Conservation (phyloP, 2,888 invertebrate genomes). For the Ryuthela nishihirai region DNA sequence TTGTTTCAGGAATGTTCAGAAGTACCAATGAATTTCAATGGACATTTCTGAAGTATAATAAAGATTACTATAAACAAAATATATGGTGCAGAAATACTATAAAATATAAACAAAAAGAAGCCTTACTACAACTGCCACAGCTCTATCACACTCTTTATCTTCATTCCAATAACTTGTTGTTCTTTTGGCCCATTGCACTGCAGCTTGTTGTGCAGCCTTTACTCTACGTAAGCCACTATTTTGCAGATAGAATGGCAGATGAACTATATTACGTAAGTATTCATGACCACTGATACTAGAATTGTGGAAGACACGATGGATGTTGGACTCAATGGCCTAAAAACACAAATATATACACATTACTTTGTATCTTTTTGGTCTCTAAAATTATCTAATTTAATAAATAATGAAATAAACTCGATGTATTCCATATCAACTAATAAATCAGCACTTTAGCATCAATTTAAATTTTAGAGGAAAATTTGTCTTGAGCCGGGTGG, state of each 20-base stretch:
- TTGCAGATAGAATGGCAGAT: slow-evolving; percentile 95
- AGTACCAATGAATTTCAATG: no score
- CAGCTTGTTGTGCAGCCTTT: slow-evolving; percentile 63
- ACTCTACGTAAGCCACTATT: slow-evolving; percentile 90
- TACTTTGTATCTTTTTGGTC: no score
- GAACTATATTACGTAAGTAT: slow-evolving; percentile 91
- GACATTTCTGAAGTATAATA: no score
- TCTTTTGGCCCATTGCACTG: slow-evolving; percentile 30
- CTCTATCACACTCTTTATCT: slow-evolving; percentile 38
- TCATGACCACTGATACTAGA: slow-evolving; percentile 88
- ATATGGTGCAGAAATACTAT: neutral
- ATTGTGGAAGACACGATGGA: slow-evolving; percentile 79
- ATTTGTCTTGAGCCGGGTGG: no score
- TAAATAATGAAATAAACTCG: no score
- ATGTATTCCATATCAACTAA: no score
- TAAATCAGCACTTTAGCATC: no score
- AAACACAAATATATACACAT: slow-evolving; percentile 40
- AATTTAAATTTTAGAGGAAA: no score
- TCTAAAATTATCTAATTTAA: no score
- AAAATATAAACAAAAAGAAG: neutral
- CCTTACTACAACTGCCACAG: slow-evolving; percentile 20
- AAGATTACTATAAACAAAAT: no score
- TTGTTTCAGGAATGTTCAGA: no score
- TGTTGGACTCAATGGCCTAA: slow-evolving; percentile 84
- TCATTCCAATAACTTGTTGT: slow-evolving; percentile 38